phyloP scores from a whole-genome alignment of 2,113 vertebrate species.

The Sinocyclocheilus rhinocerous region DNA sequence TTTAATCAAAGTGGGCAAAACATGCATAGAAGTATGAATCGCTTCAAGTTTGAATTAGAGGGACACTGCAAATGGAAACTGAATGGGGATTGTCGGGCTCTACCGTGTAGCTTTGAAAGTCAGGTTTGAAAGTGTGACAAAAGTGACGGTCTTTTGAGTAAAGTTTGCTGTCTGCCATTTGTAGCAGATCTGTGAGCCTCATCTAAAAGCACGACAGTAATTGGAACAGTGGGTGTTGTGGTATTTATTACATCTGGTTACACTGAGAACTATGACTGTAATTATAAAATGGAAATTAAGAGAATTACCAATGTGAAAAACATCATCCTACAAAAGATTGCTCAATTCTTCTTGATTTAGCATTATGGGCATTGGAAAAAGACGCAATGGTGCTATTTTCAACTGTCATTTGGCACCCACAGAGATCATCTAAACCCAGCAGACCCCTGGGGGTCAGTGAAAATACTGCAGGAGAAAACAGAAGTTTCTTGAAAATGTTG shows the following conservation, averaged over 20 bases:
- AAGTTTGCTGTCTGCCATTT: background rate
- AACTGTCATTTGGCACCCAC: background rate
- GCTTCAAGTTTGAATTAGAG: too few species aligned
- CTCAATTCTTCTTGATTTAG: background rate
- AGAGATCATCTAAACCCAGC: background rate
- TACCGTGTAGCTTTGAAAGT: constrained; percentile 10
- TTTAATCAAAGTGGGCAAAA: constrained; percentile 17
- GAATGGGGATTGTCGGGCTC: constrained; percentile 22
- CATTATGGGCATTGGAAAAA: background rate
- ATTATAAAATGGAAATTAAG: background rate
- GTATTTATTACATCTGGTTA: background rate
- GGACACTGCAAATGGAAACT: constrained; percentile 14
- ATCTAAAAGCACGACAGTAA: background rate
- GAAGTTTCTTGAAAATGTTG: background rate
- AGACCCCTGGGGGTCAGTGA: background rate
- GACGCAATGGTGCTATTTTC: background rate
- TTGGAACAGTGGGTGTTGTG: background rate
- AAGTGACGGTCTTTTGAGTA: background rate
- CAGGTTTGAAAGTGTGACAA: constrained; percentile 26
- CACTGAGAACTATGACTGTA: background rate
- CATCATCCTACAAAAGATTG: background rate
- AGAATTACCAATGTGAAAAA: background rate
- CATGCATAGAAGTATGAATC: too few species aligned
- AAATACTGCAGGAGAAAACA: background rate
- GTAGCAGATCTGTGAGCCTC: constrained; percentile 2